Evolutionary conservation across 2,113 vertebrate genomes (phyloP).

Genomic region (Tetrao urogallus): DNA sequence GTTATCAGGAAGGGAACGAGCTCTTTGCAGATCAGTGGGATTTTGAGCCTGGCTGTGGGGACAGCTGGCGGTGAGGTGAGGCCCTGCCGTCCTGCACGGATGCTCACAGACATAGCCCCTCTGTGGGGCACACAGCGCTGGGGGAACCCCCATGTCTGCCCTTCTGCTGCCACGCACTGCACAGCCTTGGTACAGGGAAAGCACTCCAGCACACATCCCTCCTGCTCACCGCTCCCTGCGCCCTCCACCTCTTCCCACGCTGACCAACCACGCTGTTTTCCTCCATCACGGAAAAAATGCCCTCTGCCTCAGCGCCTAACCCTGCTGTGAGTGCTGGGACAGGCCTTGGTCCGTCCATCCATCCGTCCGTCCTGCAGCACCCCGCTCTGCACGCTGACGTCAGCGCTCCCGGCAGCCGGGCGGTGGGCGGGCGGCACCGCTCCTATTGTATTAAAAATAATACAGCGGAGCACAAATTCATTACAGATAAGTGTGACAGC

Average conservation of each 20-base stretch:
- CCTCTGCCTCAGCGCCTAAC: not conserved
- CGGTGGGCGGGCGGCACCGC: constrained; percentile 62
- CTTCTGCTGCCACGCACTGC: rapidly evolving
- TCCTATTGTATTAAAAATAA: constrained; percentile 77
- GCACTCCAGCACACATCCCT: not conserved
- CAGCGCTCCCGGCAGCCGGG: constrained; percentile 57
- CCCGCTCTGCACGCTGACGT: constrained; percentile 39
- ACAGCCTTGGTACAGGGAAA: not conserved
- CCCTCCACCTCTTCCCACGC: not conserved
- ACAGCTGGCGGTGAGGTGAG: not conserved
- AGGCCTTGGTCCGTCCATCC: not conserved
- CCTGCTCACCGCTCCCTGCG: not conserved
- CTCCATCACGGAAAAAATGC: not conserved
- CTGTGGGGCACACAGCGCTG: rapidly evolving
- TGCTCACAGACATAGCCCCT: rapidly evolving
- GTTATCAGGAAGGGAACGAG: not conserved
- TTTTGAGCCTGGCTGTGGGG: constrained; percentile 9
- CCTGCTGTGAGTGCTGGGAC: not conserved
- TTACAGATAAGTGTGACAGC: constrained; percentile 74
- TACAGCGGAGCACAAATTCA: constrained; percentile 74
- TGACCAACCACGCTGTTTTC: not conserved
- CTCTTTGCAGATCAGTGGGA: not conserved
- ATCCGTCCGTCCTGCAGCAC: constrained; percentile 24
- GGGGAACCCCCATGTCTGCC: rapidly evolving
- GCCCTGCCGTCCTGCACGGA: not conserved